Evolutionary conservation across 2,888 invertebrate genomes (phyloP), one percentile per base, ranked within the genome.

Genomic region (Octonoba sinensis): DNA sequence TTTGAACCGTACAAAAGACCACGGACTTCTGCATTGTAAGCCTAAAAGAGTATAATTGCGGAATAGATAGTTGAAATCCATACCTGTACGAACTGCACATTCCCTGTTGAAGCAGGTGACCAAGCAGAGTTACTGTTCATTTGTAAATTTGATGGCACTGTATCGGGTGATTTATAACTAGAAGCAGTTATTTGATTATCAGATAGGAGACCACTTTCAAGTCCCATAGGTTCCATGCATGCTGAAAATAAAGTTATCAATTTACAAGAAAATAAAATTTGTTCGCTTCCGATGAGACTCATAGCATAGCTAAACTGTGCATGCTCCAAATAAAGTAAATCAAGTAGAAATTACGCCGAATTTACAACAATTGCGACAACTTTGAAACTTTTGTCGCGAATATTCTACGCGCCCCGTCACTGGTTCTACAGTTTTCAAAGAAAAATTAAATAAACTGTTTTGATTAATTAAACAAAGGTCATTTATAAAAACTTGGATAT

Each of bases 171-270:
- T 27, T 87, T 85, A 12, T 87, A 87, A 56, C 93, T 93, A 85
- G 93, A 93, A 1, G 92, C 92, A 64, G 91, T 89, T 46, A 96
- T 90, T 90, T 93, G 93, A 44, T 91, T 90, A 18, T 92, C 89
- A 1, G 91, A 89, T 86, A 95, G 89, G n/a, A 89, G 86, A 0
- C 91, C 60, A 47, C 91, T 91, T 11, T 91, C 91, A 24, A 95
- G 87, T 1, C 95, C 95, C 91, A 96, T 92, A 0, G 91, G 90
- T 84, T 95, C 94, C 11, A 66, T 71, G 36, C 83, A 83, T 15
- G 44, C 77, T 77, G 16, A 13, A 64, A 56, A 18, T 60, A 13
- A 56, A 15, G n/a, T 49, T 18, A 36, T 36, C 11, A 8, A 8
- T 60, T 20, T 3, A 60, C 18, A 27, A 16, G 18, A 22, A 22